These are phyloP conservation scores for Orius insidiosus DNA, from an alignment of 1,140 invertebrate genomes.

Conservation along the genomic window DNA sequence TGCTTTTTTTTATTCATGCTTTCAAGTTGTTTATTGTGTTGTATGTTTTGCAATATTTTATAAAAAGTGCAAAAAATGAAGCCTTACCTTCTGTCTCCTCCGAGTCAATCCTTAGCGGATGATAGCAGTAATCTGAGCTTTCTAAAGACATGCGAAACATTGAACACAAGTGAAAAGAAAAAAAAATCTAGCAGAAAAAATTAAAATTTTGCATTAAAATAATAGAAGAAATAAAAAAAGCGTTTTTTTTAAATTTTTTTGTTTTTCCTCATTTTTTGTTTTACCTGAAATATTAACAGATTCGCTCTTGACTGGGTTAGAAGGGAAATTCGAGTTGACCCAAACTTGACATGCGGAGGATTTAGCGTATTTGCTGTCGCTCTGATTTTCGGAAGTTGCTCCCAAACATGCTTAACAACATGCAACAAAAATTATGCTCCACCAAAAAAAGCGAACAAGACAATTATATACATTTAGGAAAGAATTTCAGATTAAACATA, in stretches of 20 bases:
- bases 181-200: constrained; percentile 16
- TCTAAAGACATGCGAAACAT: constrained; percentile 20
- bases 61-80: neutral
- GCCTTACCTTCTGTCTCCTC: constrained; percentile 22
- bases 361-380: no score
- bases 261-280: no score
- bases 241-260: neutral
- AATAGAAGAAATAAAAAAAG: constrained; percentile 1
- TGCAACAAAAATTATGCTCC: no score
- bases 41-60: neutral
- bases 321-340: no score
- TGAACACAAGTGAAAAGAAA: constrained; percentile 15
- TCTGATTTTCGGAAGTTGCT: no score
- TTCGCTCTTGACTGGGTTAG: no score
- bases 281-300: neutral
- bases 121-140: constrained; percentile 21
- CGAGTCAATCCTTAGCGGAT: constrained; percentile 18
- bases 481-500: no score
- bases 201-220: constrained; percentile 8
- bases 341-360: no score
- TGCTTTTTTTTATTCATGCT: neutral
- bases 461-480: no score
- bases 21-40: constrained; percentile 3
- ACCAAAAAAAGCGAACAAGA: no score
- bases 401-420: no score